A percentile compares a stretch with the other conserved stretches of the same genome.
Evolutionary conservation across 1,140 invertebrate species (phyloP).

Genomic region (Bombus consobrinus): DNA sequence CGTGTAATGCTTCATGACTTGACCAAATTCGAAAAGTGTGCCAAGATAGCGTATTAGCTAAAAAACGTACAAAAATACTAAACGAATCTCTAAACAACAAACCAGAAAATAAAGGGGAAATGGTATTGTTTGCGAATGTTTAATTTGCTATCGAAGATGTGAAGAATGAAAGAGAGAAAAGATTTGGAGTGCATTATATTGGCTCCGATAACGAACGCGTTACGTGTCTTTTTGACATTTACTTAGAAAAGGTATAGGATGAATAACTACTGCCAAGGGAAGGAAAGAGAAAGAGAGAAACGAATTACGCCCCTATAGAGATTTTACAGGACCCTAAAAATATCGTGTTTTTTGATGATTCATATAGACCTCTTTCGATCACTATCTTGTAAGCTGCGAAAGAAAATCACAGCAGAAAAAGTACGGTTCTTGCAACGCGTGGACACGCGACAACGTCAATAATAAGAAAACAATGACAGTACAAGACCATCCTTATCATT

Average conservation of each 20-base stretch:
- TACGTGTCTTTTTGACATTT: constrained; percentile 17
- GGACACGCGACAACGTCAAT: constrained; percentile 38
- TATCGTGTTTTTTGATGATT: background rate
- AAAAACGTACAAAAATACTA: constrained; percentile 21
- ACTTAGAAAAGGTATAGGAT: background rate
- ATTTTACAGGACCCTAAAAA: background rate
- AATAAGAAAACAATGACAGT: background rate
- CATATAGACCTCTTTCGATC: constrained; percentile 6
- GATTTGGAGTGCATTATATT: background rate
- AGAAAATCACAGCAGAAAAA: background rate
- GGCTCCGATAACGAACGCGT: background rate
- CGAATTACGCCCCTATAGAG: background rate
- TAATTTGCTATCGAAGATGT: background rate
- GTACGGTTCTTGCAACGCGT: constrained; percentile 26
- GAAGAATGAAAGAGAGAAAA: constrained; percentile 13
- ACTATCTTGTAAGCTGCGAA: constrained; percentile 6
- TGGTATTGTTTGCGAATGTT: background rate
- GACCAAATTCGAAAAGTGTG: constrained; percentile 55
- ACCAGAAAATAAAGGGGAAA: background rate
- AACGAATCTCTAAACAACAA: background rate
- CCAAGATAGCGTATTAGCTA: constrained; percentile 49
- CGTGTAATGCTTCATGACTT: constrained; percentile 52
- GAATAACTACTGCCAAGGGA: background rate
- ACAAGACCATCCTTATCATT: background rate
- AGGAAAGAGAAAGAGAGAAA: background rate